Base-by-base conservation (phyloP, 1,140 invertebrate genomes). In the Andricus grossulariae region DNA sequence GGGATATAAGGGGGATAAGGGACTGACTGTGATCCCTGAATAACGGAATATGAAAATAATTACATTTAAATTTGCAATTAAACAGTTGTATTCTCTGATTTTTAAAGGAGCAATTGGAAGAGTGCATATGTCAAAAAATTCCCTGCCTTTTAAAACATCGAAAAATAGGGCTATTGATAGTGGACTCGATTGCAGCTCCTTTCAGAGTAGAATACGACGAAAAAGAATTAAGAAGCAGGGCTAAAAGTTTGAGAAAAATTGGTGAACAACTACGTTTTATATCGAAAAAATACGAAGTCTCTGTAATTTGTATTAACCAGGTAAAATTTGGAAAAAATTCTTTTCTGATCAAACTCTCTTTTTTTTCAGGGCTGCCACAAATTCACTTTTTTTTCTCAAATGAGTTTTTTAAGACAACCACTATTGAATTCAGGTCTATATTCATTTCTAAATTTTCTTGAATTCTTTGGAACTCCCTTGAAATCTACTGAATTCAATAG, bases 101-200 rank as follows among this genome's bases (percentile, higher is more conserved):
- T 79, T 81, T 91, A 76, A 77, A 94, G 94, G 92, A 92, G 18
- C 90, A 91, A 66, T 85, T 96, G 32, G 90, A 93, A 52, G 80
- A 89, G 13, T 95, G 94, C 84, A 82, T 96, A 2, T 83, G 83
- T 4, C 85, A 90, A 60, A 92, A 92, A 74, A 84, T 96, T 66
- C 89, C 90, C 6, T 25, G 83, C 18, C 80, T 94, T 49, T 79
- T 95, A 75, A 81, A 85, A n/a, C 85, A 79, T 57, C 85, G 90
- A 55, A 90, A 91, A 78, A 93, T 96, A 71, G 94, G 94, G 7
- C 84, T 96, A 18, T 89, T 97, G 73, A 86, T 97, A 4, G 92
- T 97, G 19, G 96, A 97, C 86, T 96, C 96, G 4, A 94, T 97
- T 76, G 95, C 95, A 19, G 95, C 94, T 5, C 88, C 95, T 45